Base-by-base conservation (phyloP, 2,888 invertebrate genomes). In the Ernsta delagoae region DNA sequence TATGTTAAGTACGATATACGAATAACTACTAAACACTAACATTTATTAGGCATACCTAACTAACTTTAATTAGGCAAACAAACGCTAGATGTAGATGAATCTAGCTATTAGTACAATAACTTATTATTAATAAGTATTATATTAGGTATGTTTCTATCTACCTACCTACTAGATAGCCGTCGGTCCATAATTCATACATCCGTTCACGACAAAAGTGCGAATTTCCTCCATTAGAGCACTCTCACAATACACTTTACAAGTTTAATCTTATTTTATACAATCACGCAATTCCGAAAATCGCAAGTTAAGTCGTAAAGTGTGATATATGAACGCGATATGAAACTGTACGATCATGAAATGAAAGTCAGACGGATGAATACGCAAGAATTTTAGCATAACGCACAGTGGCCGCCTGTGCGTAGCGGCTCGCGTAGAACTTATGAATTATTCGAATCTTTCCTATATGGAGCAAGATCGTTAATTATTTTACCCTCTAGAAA, bases 361-460 rank as follows among this genome's bases (percentile, higher is more conserved):
- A 68, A 68, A 68, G 68, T 68, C 57, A 48, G 31, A 50, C 12
- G 39, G 56, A 39, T 67, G 54, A 66, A 68, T 62, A 68, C 67
- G 68, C 68, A 68, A 62, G 62, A 57, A 62, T 57, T 68, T 68
- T 48, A 68, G 12, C 62, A 68, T 62, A 62, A 68, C 68, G 68
- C 68, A 62, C 43, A 60, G 16, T 12, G 45, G 7, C 39, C 8
- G 54, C n/a, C 16, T 61, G 61, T 67, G 68, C 48, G 62, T 48
- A 48, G 48, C 68, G 48, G 48, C 61, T 67, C 67, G 54, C 56
- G 59, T 64, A 43, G 16, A 41, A 41, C 59, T 9, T 16, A 67
- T 67, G 53, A 39, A 16, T 66, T 43, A 67, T 67, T 36, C n/a
- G 45, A 60, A 36, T 54, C 54, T 67, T 36, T 43, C 41, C 9